phyloP scores from a whole-genome alignment of 2,888 invertebrate species.

The Dicycla oo region DNA sequence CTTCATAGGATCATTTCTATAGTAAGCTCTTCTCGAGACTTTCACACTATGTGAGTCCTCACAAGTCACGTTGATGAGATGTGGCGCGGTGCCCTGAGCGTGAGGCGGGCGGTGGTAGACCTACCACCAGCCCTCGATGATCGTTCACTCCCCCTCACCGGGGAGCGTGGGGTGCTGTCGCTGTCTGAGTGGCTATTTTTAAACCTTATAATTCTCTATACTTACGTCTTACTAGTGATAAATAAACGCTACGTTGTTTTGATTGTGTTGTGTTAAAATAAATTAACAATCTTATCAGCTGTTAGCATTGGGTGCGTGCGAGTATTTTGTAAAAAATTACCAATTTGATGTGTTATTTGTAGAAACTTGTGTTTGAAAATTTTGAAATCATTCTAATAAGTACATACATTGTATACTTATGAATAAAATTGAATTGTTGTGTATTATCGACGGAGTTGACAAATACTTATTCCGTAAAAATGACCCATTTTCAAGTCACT shows the following conservation, averaged over 20 bases:
- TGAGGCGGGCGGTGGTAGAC: slow-evolving; percentile 39
- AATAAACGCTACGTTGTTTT: too few relatives aligned
- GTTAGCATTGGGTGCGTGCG: not conserved
- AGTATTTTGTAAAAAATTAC: too few relatives aligned
- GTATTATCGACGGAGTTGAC: not conserved
- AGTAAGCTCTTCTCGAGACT: slow-evolving; percentile 52
- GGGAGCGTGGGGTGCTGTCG: slow-evolving; percentile 41
- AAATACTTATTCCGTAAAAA: not conserved
- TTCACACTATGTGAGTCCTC: slow-evolving; percentile 49
- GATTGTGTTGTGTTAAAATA: too few relatives aligned
- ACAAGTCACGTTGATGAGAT: slow-evolving; percentile 46
- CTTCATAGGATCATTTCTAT: slow-evolving; percentile 52
- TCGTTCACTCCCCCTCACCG: slow-evolving; percentile 31
- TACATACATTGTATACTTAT: too few relatives aligned
- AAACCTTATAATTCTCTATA: not conserved
- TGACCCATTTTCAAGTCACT: not conserved
- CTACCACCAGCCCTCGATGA: slow-evolving; percentile 38
- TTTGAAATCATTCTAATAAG: not conserved
- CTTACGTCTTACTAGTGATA: too few relatives aligned
- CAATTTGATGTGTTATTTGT: too few relatives aligned
- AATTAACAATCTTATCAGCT: too few relatives aligned
- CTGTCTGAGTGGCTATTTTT: slow-evolving; percentile 45
- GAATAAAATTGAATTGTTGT: not conserved
- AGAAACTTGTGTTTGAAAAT: not conserved
- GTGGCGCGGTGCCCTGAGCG: slow-evolving; percentile 46